phyloP scores from a whole-genome alignment of 1,140 invertebrate genomes.

The Drosophila ambigua region DNA sequence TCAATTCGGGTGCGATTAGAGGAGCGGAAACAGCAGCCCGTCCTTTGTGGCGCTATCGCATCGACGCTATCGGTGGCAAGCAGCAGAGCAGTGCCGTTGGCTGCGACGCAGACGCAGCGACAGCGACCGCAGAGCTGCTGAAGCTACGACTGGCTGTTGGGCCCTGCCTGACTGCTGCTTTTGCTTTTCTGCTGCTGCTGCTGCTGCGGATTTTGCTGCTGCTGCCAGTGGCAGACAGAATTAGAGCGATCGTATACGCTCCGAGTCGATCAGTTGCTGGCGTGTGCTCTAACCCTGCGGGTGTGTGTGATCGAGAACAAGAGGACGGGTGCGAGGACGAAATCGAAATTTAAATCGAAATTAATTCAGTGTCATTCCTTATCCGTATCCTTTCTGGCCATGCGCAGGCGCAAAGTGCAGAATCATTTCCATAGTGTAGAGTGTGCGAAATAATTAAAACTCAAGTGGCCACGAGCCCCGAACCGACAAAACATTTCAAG shows the following conservation, averaged over 20 bases:
- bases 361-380: conserved; percentile 6
- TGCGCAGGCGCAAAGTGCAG: conserved; percentile 73
- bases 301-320: conserved; percentile 58
- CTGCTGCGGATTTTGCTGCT: conserved; percentile 10
- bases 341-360: conserved; percentile 17
- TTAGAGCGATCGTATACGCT: conserved; percentile 68
- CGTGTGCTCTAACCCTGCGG: conserved; percentile 75
- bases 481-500: conserved; percentile 34
- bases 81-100: not conserved
- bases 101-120: not conserved
- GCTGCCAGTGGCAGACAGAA: conserved; percentile 59
- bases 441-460: conserved; percentile 73
- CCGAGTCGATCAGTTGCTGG: conserved; percentile 69
- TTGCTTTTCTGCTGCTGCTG: conserved; percentile 21
- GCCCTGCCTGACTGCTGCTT: not conserved
- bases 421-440: conserved; percentile 35
- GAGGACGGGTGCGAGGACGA: conserved; percentile 39
- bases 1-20: conserved; percentile 43
- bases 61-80: conserved; percentile 13
- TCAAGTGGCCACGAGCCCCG: conserved; percentile 51
- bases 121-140: conserved; percentile 7
- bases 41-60: conserved; percentile 49
- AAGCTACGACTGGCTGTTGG: conserved; percentile 4
- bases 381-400: conserved; percentile 48
- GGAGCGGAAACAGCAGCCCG: conserved; percentile 41